Evolutionary conservation across 2,797 vertebrate genomes (phyloP).

Genomic region (Tolypeutes matacus): DNA sequence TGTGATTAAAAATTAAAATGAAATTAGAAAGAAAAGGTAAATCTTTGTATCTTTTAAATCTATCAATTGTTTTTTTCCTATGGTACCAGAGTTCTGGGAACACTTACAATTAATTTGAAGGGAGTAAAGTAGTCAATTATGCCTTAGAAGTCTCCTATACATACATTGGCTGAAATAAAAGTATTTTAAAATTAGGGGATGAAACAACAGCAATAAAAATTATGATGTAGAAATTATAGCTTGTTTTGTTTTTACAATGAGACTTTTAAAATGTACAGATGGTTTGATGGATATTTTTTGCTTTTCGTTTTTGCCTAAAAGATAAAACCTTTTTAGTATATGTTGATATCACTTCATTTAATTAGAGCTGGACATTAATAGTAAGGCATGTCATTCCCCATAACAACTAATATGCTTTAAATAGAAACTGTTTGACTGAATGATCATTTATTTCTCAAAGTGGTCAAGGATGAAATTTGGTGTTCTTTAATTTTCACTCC

Average conservation of each 20-base stretch:
- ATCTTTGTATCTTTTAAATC: slow-evolving; percentile 61
- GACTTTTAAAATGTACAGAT: background rate
- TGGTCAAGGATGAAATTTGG: slow-evolving; percentile 54
- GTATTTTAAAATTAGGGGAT: slow-evolving; percentile 57
- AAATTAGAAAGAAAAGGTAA: slow-evolving; percentile 49
- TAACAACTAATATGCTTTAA: slow-evolving; percentile 46
- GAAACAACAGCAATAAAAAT: slow-evolving; percentile 58
- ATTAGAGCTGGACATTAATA: slow-evolving; percentile 54
- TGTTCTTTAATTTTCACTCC: slow-evolving; percentile 57
- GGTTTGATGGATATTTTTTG: background rate
- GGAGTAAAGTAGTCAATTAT: slow-evolving; percentile 36
- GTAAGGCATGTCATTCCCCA: slow-evolving; percentile 38
- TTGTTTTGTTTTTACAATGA: background rate
- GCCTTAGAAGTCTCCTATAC: background rate
- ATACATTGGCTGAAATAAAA: slow-evolving; percentile 60
- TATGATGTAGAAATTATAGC: slow-evolving; percentile 4
- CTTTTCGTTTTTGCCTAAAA: slow-evolving; percentile 49
- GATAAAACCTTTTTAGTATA: background rate
- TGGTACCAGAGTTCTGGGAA: slow-evolving; percentile 43
- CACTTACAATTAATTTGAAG: slow-evolving; percentile 43
- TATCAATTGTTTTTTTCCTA: background rate
- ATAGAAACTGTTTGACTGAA: slow-evolving; percentile 62
- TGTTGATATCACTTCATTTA: slow-evolving; percentile 26
- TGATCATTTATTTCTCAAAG: slow-evolving; percentile 51
- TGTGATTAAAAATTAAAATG: slow-evolving; percentile 60